Conservation (phyloP, 2,888 invertebrate species). For the Acleris literana region DNA sequence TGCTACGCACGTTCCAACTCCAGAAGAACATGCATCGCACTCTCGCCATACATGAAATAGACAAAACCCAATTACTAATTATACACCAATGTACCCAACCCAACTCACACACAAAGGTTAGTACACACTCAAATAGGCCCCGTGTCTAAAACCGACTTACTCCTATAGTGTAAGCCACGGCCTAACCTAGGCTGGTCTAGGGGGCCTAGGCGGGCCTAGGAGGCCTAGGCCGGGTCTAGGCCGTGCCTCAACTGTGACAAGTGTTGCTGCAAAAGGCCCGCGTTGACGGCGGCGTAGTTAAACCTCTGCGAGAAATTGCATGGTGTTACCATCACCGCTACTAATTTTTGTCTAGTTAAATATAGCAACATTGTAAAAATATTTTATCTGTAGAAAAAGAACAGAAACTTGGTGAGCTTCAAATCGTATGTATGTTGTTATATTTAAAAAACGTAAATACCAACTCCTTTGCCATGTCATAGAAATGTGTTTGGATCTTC, state of each 20-base stretch:
- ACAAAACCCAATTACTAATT: background rate
- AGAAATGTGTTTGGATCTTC: conserved; percentile 1
- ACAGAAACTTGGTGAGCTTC: background rate
- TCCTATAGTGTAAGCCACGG: conserved; percentile 56
- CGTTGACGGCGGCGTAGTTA: conserved; percentile 82
- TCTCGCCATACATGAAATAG: too few relatives aligned
- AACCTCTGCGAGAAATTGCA: conserved; percentile 78
- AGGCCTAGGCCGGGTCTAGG: conserved; percentile 64
- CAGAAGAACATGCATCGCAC: too few relatives aligned
- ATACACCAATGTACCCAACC: conserved; percentile 42
- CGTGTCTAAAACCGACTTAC: conserved; percentile 69
- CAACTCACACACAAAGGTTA: conserved; percentile 51
- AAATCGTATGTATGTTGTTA: conserved; percentile 50
- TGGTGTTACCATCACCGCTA: conserved; percentile 78
- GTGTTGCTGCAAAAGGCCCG: conserved; percentile 81
- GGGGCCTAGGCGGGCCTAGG: conserved; percentile 50
- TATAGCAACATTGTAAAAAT: conserved; percentile 57
- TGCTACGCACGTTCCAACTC: too few relatives aligned
- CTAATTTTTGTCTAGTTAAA: conserved; percentile 42
- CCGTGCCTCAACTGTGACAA: conserved; percentile 77
- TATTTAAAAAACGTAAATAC: conserved; percentile 39
- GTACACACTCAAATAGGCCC: conserved; percentile 67
- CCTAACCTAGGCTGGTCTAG: conserved; percentile 44
- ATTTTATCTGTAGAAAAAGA: too few relatives aligned
- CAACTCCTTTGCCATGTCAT: conserved; percentile 12